Evolutionary conservation across 2,888 invertebrate species (phyloP).

Genomic region (Lissocephala sabroskyi): DNA sequence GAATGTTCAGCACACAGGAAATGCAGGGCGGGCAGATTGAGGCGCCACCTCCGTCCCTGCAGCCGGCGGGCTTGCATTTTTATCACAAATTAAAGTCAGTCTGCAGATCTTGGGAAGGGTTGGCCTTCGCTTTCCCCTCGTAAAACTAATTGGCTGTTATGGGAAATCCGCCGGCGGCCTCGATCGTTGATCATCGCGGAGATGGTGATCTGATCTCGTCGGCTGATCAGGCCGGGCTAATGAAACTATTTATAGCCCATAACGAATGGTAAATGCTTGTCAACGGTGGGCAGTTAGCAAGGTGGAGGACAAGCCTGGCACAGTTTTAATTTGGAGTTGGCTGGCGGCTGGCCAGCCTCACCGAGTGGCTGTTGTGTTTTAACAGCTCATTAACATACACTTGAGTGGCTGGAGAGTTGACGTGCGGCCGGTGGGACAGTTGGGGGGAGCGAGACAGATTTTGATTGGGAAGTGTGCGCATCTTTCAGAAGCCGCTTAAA

Average conservation of each 20-base stretch:
- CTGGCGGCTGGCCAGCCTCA: too few species aligned
- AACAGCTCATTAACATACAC: constrained; percentile 56
- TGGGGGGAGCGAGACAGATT: constrained; percentile 21
- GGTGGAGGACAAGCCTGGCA: constrained; percentile 6
- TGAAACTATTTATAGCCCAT: constrained; percentile 46
- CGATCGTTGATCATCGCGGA: too few species aligned
- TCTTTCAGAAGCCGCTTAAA: constrained; percentile 55
- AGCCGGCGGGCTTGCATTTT: too few species aligned
- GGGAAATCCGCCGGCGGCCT: too few species aligned
- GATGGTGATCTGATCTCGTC: too few species aligned
- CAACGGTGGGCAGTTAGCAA: constrained; percentile 3
- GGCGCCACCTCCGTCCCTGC: constrained; percentile 5
- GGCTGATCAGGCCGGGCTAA: constrained; percentile 25
- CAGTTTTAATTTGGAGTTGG: constrained; percentile 39
- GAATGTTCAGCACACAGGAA: constrained; percentile 41
- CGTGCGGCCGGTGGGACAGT: not conserved
- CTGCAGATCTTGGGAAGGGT: too few species aligned
- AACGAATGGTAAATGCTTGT: constrained; percentile 23
- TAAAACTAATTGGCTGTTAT: too few species aligned
- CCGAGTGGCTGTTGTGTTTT: constrained; percentile 25
- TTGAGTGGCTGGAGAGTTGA: constrained; percentile 30
- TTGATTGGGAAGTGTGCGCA: constrained; percentile 24
- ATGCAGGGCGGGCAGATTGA: constrained; percentile 27
- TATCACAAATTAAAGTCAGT: too few species aligned
- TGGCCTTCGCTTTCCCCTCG: too few species aligned